phyloP scores from a whole-genome alignment of 64 coral and sea anemone genomes.

The Acropora yongei region DNA sequence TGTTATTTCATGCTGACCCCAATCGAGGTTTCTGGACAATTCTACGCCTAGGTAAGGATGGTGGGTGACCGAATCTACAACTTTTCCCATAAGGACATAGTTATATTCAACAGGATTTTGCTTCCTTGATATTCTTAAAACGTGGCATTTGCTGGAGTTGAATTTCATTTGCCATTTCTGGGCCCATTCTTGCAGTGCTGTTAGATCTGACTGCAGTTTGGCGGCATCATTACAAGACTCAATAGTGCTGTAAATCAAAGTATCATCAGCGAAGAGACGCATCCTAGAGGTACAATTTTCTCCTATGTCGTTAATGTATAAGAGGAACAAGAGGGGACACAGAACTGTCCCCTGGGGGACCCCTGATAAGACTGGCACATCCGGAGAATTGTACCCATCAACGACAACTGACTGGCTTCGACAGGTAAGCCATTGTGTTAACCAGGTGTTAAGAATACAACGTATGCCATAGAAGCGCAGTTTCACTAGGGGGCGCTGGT shows the following conservation, averaged over 20 bases:
- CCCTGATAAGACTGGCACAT: conserved; percentile 34
- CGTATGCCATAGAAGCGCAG: conserved; percentile 24
- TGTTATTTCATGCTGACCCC: conserved; percentile 54
- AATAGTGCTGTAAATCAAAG: conserved; percentile 54
- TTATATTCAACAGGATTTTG: conserved; percentile 43
- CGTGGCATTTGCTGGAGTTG: conserved; percentile 26
- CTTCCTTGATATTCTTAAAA: conserved; percentile 55
- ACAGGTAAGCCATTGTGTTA: conserved; percentile 52
- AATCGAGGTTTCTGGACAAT: conserved; percentile 29
- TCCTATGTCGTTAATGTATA: conserved; percentile 42
- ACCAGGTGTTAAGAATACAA: conserved; percentile 25
- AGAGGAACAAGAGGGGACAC: conserved; percentile 42
- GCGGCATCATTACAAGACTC: conserved; percentile 7
- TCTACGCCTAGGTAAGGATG: too few relatives aligned
- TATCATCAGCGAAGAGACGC: conserved; percentile 56
- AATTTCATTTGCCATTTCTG: conserved; percentile 50
- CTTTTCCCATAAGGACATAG: conserved; percentile 2
- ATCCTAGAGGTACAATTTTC: conserved; percentile 10
- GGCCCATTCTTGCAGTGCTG: conserved; percentile 6
- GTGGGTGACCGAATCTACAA: too few relatives aligned
- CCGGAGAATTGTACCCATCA: conserved; percentile 21
- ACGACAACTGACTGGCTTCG: conserved; percentile 51
- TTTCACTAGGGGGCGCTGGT: neutral
- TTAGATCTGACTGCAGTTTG: conserved; percentile 22
- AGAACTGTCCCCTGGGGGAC: conserved; percentile 52